Evolutionary conservation across 2,797 vertebrate genomes (phyloP), one percentile per base, ranked within the genome.

Genomic region (Lateolabrax maculatus): DNA sequence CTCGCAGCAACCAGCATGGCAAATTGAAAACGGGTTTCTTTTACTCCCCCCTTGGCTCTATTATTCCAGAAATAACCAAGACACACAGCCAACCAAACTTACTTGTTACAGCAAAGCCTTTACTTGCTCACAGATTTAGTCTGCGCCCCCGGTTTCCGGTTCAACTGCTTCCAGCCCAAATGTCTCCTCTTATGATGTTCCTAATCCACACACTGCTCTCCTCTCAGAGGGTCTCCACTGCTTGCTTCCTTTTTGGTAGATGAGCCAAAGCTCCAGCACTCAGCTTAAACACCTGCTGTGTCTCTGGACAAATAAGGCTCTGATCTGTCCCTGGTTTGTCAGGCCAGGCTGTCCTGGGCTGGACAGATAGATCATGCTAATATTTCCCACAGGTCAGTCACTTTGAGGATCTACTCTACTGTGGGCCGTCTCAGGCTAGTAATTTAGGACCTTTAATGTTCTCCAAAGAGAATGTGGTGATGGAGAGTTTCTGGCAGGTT

Each of bases 251-350:
- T 64, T 86, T 81, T 60, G 69, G 56, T 66, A 49, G 72, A 85
- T 72, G 78, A 84, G 72, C 67, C 77, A 75, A 43, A 49, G 37
- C 63, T 71, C 44, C 25, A 55, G 57, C 63, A 57, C 58, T 89
- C 74, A 53, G 23, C 60, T 85, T 52, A 52, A 79, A 79, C 89
- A 83, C 82, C 90, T 90, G 83, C 76, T 90, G 85, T 55, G 64
- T 80, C 69, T 84, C 56, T 84, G 88, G 73, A 92, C 88, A 92
- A 94, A 93, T 93, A 93, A 93, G 85, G 89, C 81, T 81, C 55
- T 84, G 83, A 87, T 87, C 51, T 76, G 65, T 25, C 29, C 58
- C 6, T 57, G 57, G 66, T 62, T 69, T 64, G 56, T 29, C 2
- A 39, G 74, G 25, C 61, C 53, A 70, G 43, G 9, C 71, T 52